phyloP scores from a whole-genome alignment of 2,888 invertebrate species.

The Alsophila aescularia region DNA sequence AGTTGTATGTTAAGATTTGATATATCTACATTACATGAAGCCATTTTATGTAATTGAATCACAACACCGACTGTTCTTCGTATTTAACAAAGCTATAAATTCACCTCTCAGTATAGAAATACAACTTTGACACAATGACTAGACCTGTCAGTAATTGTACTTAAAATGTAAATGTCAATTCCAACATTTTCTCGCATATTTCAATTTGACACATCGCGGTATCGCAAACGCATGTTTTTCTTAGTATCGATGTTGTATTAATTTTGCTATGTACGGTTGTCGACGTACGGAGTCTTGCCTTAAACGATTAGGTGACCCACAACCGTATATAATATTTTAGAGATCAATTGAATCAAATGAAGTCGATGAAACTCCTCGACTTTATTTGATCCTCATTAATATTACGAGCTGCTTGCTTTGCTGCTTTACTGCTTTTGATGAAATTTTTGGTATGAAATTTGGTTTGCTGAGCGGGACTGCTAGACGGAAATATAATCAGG shows the following conservation, averaged over 20 bases:
- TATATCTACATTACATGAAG: slow-evolving; percentile 26
- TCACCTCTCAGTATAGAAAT: slow-evolving; percentile 35
- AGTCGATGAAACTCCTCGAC: too few species aligned
- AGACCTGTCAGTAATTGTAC: slow-evolving; percentile 38
- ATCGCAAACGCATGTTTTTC: slow-evolving; percentile 24
- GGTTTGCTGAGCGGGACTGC: too few species aligned
- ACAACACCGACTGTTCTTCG: slow-evolving; percentile 35
- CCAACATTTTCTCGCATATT: slow-evolving; percentile 55
- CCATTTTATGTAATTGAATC: slow-evolving; percentile 31
- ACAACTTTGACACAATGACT: slow-evolving; percentile 31
- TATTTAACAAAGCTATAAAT: slow-evolving; percentile 33
- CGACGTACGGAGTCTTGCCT: slow-evolving; percentile 45
- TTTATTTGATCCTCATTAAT: too few species aligned
- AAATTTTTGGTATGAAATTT: too few species aligned
- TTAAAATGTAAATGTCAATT: slow-evolving; percentile 61
- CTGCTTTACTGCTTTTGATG: too few species aligned
- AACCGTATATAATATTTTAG: slow-evolving; percentile 23
- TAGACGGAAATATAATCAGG: too few species aligned
- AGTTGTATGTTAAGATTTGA: background rate
- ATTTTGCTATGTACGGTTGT: slow-evolving; percentile 54
- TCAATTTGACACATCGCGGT: slow-evolving; percentile 73
- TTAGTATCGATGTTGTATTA: slow-evolving; percentile 59
- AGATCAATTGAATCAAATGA: background rate
- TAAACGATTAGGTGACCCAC: slow-evolving; percentile 47
- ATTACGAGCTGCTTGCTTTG: too few species aligned